These are phyloP conservation scores for Metellina segmentata DNA, from an alignment of 2,888 invertebrate genomes.

Conservation along the genomic window DNA sequence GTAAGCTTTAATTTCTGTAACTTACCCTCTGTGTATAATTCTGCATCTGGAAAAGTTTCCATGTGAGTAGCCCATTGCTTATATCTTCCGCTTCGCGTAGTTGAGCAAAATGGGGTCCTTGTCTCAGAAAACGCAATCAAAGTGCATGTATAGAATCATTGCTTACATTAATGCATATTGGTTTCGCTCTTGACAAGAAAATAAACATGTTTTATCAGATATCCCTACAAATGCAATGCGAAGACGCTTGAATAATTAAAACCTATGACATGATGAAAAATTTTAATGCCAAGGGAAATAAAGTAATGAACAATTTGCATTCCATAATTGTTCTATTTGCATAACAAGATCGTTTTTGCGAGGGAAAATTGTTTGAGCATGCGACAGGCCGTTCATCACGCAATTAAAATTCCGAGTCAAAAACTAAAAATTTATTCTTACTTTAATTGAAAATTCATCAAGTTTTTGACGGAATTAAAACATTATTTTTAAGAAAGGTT, in stretches of 20 bases:
- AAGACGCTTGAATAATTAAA: not conserved
- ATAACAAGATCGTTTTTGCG: not conserved
- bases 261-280: not conserved
- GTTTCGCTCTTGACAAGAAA: too few species aligned
- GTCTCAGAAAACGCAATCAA: too few species aligned
- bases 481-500: too few species aligned
- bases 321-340: not conserved
- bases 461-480: not conserved
- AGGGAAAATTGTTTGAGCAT: not conserved
- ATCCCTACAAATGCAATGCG: not conserved
- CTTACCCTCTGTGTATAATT: too few species aligned
- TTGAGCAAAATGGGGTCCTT: too few species aligned
- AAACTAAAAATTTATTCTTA: not conserved
- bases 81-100: too few species aligned
- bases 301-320: not conserved
- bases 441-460: not conserved
- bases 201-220: not conserved
- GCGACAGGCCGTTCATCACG: not conserved
- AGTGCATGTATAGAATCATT: too few species aligned
- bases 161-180: too few species aligned
- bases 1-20: too few species aligned
- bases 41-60: too few species aligned
- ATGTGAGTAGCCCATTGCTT: too few species aligned
- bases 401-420: not conserved
- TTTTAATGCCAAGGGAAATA: not conserved